Conservation (phyloP, 2,797 vertebrate genomes). For the Clarias fuscus region DNA sequence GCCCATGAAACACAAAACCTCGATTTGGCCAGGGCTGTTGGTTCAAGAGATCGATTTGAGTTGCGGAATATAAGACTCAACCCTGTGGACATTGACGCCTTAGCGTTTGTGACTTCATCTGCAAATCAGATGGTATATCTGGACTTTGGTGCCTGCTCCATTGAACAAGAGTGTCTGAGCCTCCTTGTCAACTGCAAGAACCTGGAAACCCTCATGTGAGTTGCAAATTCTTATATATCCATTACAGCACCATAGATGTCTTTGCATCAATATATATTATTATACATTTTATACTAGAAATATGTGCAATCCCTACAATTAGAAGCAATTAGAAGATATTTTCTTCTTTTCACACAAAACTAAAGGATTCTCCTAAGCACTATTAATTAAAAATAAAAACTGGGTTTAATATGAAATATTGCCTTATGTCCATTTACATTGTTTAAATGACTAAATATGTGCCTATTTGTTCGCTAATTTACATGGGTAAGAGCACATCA, state of each 20-base stretch:
- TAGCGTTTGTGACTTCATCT: conserved; percentile 78
- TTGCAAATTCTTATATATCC: conserved; percentile 26
- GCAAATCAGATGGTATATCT: conserved; percentile 67
- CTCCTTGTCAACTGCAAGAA: conserved; percentile 75
- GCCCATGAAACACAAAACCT: conserved; percentile 80
- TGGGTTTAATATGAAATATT: not conserved
- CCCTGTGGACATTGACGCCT: conserved; percentile 75
- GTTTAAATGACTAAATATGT: not conserved
- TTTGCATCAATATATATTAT: not conserved
- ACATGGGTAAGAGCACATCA: not conserved
- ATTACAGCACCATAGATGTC: not conserved
- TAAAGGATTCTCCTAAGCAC: not conserved
- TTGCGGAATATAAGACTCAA: conserved; percentile 83
- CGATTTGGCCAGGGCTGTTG: conserved; percentile 68
- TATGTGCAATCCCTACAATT: not conserved
- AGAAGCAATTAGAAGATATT: not conserved
- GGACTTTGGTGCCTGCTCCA: conserved; percentile 83
- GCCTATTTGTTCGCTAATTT: not conserved
- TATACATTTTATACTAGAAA: not conserved
- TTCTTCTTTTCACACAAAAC: not conserved
- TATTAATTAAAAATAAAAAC: not conserved
- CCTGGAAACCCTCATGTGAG: conserved; percentile 81
- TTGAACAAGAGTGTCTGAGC: conserved; percentile 80
- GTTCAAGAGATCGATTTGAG: conserved; percentile 71
- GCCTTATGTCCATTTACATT: not conserved